Evolutionary conservation across 2,888 invertebrate genomes (phyloP), one percentile per base, ranked within the genome.

Genomic region (Opisthograptis luteolata): DNA sequence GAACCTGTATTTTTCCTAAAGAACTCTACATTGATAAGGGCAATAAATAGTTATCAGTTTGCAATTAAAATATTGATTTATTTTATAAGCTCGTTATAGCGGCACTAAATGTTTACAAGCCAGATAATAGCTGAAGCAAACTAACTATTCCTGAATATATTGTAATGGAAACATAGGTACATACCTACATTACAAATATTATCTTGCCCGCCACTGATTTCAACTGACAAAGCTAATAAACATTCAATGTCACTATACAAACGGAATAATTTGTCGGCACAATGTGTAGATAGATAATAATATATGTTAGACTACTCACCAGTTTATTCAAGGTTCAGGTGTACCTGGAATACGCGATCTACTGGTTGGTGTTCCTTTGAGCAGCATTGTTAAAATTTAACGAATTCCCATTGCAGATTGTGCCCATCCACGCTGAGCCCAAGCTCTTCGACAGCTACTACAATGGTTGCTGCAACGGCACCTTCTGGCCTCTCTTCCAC

Each of bases 401-500:
- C 9, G 13, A 15, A 32, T 10, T 25, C 22, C 35, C 14, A 49
- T 76, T 82, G 6, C 81, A 96, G 96, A 96, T 96, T 13, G 94
- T 97, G 0, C 94, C 96, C 0, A 96, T 97, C 8, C 93, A 93
- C 65, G 93, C 96, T 7, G 94, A 96, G 51, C 92, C 95, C 0
- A 92, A 91, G 43, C 90, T 95, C 46, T 97, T 97, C 73, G 95
- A 97, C 70, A 94, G 94, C 49, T 97, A 97, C 81, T 97, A 97
- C 92, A 97, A 97, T 87, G 97, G 97, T 6, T 97, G 96, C 79
- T 97, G 97, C 76, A 97, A 97, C 73, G 96, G 95, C 10, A 97
- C 96, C 0, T 96, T 97, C 79, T 97, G 97, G 97, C 97, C 97
- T 0, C 87, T 97, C 8, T 97, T 97, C 76, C 97, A 97, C 80